Percentiles rank a stretch among this genome's conserved stretches.
Evolutionary conservation across 2,888 invertebrate genomes (phyloP).

Genomic region (Uloborus plumipes): DNA sequence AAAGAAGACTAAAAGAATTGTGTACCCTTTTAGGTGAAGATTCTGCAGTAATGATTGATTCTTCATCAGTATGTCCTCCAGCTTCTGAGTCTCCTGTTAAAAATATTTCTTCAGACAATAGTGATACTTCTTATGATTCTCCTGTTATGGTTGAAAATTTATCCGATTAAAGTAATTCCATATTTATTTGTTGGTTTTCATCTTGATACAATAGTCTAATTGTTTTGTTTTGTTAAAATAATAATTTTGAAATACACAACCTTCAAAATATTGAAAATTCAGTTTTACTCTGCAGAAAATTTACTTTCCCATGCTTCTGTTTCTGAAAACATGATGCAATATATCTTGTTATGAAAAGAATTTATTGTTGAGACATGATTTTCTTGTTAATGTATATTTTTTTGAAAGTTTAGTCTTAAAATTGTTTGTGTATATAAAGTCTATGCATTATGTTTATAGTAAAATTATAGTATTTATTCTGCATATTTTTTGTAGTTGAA

Average conservation of each 20-base stretch:
- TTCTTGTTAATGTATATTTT: too few relatives aligned
- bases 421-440: too few relatives aligned
- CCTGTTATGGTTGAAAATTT: slow-evolving; percentile 51
- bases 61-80: background rate
- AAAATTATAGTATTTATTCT: too few relatives aligned
- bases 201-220: slow-evolving; percentile 1
- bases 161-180: slow-evolving; percentile 24
- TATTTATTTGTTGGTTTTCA: too few relatives aligned
- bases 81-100: slow-evolving; percentile 17
- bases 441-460: too few relatives aligned
- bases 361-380: too few relatives aligned
- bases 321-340: too few relatives aligned
- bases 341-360: too few relatives aligned
- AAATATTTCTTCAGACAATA: slow-evolving; percentile 37
- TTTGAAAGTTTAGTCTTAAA: too few relatives aligned
- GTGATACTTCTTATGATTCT: slow-evolving; percentile 47
- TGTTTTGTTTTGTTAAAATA: background rate
- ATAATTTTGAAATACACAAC: too few relatives aligned
- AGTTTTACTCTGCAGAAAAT: background rate
- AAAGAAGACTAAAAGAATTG: slow-evolving; percentile 72
- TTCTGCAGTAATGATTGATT: slow-evolving; percentile 68
- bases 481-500: too few relatives aligned
- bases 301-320: too few relatives aligned
- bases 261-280: background rate
- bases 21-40: slow-evolving; percentile 73